These are phyloP conservation scores for Xiphias gladius DNA, from an alignment of 2,113 vertebrate species.

Conservation along the genomic window DNA sequence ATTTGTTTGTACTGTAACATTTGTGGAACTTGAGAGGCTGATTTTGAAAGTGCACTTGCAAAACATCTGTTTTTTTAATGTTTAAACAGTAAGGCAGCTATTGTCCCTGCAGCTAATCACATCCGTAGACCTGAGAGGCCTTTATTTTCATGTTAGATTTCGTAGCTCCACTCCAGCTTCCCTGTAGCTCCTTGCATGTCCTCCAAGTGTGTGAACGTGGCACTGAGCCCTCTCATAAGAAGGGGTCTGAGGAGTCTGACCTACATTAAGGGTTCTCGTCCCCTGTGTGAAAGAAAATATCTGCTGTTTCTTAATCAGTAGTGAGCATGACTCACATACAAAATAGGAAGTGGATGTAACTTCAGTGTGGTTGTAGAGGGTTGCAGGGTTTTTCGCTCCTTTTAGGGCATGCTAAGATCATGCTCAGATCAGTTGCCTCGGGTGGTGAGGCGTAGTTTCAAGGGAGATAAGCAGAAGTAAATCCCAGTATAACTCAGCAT, in stretches of 20 bases:
- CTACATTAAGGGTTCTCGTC: neutral
- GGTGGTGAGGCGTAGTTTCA: neutral
- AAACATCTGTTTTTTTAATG: neutral
- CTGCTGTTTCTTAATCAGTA: neutral
- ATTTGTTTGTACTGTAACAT: neutral
- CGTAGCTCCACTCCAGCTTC: neutral
- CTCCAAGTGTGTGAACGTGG: neutral
- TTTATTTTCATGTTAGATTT: neutral
- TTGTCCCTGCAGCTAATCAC: neutral
- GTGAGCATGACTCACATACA: neutral
- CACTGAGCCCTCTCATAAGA: neutral
- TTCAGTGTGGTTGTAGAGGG: neutral
- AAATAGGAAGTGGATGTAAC: neutral
- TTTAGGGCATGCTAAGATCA: neutral
- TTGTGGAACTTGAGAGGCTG: neutral
- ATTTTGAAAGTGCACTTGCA: neutral
- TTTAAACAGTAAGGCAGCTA: neutral
- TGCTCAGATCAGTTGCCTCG: neutral
- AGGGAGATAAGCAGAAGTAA: neutral
- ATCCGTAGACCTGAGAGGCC: neutral
- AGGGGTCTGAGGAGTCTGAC: conserved; percentile 3
- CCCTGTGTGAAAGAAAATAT: neutral
- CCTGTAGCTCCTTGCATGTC: neutral
- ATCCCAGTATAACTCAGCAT: neutral
- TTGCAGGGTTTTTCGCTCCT: neutral